Evolutionary conservation across 2,797 vertebrate genomes (phyloP).

Genomic region (Microchirus variegatus): DNA sequence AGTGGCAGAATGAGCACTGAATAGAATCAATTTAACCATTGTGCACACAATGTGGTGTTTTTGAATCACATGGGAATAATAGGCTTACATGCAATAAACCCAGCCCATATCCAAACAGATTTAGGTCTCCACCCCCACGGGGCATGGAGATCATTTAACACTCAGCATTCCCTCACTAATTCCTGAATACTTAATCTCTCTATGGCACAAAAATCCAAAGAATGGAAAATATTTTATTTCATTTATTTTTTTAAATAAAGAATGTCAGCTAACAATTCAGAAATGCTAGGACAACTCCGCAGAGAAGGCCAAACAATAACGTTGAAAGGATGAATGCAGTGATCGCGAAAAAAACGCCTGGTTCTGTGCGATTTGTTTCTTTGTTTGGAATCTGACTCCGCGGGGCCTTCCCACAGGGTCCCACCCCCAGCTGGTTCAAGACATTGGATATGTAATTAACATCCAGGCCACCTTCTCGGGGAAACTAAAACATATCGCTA

Average conservation of each 20-base stretch:
- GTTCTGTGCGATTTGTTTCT: slow-evolving; percentile 30
- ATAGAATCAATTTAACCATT: slow-evolving; percentile 51
- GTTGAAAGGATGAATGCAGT: slow-evolving; percentile 1
- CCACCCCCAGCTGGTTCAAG: slow-evolving; percentile 38
- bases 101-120: slow-evolving; percentile 78
- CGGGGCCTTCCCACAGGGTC: slow-evolving; percentile 12
- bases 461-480: slow-evolving; percentile 15
- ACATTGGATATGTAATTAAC: slow-evolving; percentile 53
- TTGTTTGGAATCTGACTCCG: slow-evolving; percentile 33
- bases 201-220: slow-evolving; percentile 54
- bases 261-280: slow-evolving; percentile 16
- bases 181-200: slow-evolving; percentile 70
- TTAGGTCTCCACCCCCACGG: slow-evolving; percentile 67
- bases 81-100: slow-evolving; percentile 80
- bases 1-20: slow-evolving; percentile 19
- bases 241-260: too few relatives aligned
- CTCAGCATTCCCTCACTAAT: slow-evolving; percentile 60
- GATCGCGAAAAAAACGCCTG: neutral
- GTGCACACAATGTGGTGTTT: slow-evolving; percentile 68
- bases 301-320: slow-evolving; percentile 32
- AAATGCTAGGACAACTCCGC: slow-evolving; percentile 22
- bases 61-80: slow-evolving; percentile 80
- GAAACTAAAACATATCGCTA: slow-evolving; percentile 14
- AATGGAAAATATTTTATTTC: too few relatives aligned
- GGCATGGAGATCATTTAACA: slow-evolving; percentile 73